Evolutionary conservation across 2,888 invertebrate species (phyloP).

Genomic region (Oconnorella tubifera): DNA sequence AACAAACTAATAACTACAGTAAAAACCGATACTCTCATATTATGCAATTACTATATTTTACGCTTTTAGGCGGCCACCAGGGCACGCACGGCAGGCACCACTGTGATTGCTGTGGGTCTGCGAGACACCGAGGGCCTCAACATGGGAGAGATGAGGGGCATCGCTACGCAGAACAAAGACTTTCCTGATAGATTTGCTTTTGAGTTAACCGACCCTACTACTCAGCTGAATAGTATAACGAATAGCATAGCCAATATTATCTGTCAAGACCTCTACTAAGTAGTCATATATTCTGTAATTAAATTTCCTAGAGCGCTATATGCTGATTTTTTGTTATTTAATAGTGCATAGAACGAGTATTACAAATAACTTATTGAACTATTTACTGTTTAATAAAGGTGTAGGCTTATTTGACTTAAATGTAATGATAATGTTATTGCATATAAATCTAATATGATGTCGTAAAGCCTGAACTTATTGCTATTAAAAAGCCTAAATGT

Average conservation of each 20-base stretch:
- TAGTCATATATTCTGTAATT: too few species aligned
- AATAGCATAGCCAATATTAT: background rate
- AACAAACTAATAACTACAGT: background rate
- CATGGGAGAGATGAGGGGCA: slow-evolving; percentile 23
- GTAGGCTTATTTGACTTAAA: too few species aligned
- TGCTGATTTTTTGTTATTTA: too few species aligned
- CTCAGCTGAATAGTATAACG: background rate
- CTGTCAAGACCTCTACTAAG: background rate
- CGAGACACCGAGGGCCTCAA: slow-evolving; percentile 24
- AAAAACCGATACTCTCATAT: background rate
- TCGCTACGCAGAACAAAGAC: slow-evolving; percentile 22
- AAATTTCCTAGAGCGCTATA: too few species aligned
- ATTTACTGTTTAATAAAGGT: too few species aligned
- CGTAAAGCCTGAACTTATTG: too few species aligned
- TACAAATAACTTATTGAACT: too few species aligned
- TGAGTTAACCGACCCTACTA: background rate
- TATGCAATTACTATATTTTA: background rate
- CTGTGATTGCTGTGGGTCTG: slow-evolving; percentile 42
- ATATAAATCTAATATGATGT: too few species aligned
- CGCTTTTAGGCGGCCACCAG: background rate
- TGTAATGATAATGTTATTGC: too few species aligned
- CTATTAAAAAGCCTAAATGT: too few species aligned
- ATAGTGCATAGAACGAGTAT: too few species aligned
- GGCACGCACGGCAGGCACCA: slow-evolving; percentile 32
- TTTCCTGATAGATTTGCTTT: background rate